Percentiles rank a stretch among this genome's conserved stretches.
Evolutionary conservation across 2,888 invertebrate genomes (phyloP).

Genomic region (Philereme transversata): DNA sequence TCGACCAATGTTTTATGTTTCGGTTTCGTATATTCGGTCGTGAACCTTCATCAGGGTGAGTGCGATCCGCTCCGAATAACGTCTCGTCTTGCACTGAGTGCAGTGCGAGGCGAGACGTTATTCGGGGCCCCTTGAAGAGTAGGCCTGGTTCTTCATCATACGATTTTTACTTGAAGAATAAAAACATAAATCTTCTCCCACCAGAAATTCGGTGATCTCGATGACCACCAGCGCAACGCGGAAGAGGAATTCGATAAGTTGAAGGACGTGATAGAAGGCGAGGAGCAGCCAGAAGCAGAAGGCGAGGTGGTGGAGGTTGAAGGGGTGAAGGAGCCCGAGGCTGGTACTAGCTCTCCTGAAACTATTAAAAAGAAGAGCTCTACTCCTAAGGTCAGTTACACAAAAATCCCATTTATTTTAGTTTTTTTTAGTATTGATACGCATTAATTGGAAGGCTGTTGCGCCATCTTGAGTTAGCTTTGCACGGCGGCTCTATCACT

Average conservation of each 20-base stretch:
- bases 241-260: constrained; percentile 90
- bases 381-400: constrained; percentile 68
- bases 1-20: too few relatives aligned
- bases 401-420: constrained; percentile 5
- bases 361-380: constrained; percentile 72
- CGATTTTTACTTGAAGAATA: not conserved
- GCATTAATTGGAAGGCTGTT: too few relatives aligned
- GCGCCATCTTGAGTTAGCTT: too few relatives aligned
- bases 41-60: too few relatives aligned
- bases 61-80: too few relatives aligned
- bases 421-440: too few relatives aligned
- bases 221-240: constrained; percentile 81
- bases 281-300: constrained; percentile 69
- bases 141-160: too few relatives aligned
- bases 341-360: constrained; percentile 45
- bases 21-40: too few relatives aligned
- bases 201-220: constrained; percentile 78
- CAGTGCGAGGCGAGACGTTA: too few relatives aligned
- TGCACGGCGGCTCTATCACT: too few relatives aligned
- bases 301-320: constrained; percentile 65
- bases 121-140: too few relatives aligned
- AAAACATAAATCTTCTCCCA: constrained; percentile 1
- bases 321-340: constrained; percentile 59
- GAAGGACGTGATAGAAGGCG: constrained; percentile 81
- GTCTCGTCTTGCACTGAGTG: too few relatives aligned